phyloP scores from a whole-genome alignment of 2,797 vertebrate species.

The Chlorospingus semifuscus region DNA sequence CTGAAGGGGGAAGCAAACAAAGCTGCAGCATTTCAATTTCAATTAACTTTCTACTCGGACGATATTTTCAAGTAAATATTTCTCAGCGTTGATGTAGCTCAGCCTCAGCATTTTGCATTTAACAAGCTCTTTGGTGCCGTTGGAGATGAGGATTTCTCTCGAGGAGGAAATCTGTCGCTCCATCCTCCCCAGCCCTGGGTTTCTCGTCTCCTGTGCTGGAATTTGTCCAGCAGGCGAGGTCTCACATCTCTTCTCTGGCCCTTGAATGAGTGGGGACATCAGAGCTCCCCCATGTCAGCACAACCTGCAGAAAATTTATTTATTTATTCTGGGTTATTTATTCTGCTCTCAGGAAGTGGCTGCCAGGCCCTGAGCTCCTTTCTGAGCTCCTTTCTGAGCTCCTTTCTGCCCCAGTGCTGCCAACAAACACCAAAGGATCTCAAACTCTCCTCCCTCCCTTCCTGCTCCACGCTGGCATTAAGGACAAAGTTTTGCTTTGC shows the following conservation, averaged over 20 bases:
- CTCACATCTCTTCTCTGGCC: not conserved
- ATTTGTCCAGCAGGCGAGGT: not conserved
- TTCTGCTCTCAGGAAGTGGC: slow-evolving; percentile 61
- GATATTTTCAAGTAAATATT: slow-evolving; percentile 62
- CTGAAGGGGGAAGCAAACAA: slow-evolving; percentile 41
- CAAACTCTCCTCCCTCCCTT: slow-evolving; percentile 50
- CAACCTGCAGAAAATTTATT: not conserved
- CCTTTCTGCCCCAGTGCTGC: slow-evolving; percentile 55
- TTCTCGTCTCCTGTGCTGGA: not conserved
- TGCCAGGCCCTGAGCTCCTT: slow-evolving; percentile 28
- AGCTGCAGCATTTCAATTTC: slow-evolving; percentile 49
- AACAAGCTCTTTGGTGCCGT: not conserved
- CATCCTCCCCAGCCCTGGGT: not conserved
- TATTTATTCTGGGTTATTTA: not conserved
- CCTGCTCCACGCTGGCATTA: not conserved
- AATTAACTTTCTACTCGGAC: not conserved
- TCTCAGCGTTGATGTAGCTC: not conserved
- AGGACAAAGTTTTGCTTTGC: not conserved
- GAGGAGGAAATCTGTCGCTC: not conserved
- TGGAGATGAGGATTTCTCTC: not conserved
- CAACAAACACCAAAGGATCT: slow-evolving; percentile 62
- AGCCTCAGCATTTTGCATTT: not conserved
- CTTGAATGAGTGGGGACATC: not conserved
- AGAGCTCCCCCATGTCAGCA: not conserved
- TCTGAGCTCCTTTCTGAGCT: slow-evolving; percentile 35